Evolutionary conservation across 30 jellyfish, hydroid and myxozoan genomes (phyloP).

Genomic region (Aurelia aurita): DNA sequence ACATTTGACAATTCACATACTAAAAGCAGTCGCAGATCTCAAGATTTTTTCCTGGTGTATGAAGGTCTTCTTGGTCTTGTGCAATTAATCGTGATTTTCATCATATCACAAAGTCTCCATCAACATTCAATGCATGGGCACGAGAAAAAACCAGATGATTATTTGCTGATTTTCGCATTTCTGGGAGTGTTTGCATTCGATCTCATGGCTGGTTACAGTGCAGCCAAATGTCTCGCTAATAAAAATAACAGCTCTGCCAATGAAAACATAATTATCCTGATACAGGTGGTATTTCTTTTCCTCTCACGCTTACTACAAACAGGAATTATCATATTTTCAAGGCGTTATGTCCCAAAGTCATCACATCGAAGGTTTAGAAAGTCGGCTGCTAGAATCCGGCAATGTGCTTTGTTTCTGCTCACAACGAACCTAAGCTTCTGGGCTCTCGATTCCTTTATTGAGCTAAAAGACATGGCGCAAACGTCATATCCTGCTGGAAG

Average conservation of each 20-base stretch:
- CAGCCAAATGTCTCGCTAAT: not conserved
- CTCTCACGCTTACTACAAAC: conserved; percentile 4
- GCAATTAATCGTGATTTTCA: conserved; percentile 4
- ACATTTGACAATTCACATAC: not conserved
- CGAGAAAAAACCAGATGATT: conserved; percentile 1
- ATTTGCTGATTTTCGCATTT: conserved; percentile 17
- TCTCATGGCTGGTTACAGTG: conserved; percentile 12
- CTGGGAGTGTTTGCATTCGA: conserved; percentile 36
- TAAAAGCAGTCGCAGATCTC: conserved; percentile 12
- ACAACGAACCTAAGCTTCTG: conserved; percentile 40
- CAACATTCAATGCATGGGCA: conserved; percentile 10
- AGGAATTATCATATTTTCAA: not conserved
- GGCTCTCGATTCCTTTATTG: conserved; percentile 51
- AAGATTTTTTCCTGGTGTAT: conserved; percentile 11
- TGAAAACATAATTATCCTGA: not conserved
- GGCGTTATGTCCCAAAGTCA: not conserved
- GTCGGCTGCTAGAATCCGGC: conserved; percentile 18
- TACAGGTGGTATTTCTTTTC: conserved; percentile 15
- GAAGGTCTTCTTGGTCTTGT: conserved; percentile 38
- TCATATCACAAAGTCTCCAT: not conserved
- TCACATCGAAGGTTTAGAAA: not conserved
- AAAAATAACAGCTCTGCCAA: not conserved
- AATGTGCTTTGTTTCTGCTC: conserved; percentile 23
- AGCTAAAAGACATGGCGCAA: conserved; percentile 15
- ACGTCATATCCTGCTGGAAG: conserved; percentile 46